Conservation (phyloP, 2,113 vertebrate species). For the Sitta europaea region DNA sequence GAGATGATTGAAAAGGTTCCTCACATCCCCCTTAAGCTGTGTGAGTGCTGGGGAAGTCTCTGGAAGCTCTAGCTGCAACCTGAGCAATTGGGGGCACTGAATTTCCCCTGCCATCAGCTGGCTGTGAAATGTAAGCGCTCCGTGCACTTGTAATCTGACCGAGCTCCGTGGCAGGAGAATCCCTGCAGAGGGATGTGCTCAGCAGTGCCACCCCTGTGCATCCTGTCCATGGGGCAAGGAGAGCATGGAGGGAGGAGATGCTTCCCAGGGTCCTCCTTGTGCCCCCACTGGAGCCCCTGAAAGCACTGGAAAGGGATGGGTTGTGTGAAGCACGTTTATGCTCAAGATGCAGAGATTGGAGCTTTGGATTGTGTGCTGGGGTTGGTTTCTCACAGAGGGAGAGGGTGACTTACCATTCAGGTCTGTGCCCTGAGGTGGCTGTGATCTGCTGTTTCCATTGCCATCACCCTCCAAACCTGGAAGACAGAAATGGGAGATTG, state of each 20-base stretch:
- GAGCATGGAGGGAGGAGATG: accelerated
- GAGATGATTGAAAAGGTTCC: neutral
- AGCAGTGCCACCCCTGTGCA: neutral
- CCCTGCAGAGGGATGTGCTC: neutral
- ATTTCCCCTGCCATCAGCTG: neutral
- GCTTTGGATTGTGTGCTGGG: neutral
- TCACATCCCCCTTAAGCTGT: neutral
- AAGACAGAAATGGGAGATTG: neutral
- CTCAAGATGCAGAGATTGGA: accelerated
- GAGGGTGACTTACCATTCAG: constrained; percentile 18
- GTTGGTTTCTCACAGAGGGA: neutral
- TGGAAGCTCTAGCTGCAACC: neutral
- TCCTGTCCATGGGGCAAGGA: neutral
- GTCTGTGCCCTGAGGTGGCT: neutral
- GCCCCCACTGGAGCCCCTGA: neutral
- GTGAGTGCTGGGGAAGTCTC: neutral
- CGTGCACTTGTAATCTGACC: accelerated
- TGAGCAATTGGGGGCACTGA: neutral
- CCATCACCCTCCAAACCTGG: constrained; percentile 39
- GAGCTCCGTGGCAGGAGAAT: neutral
- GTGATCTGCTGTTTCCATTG: constrained; percentile 56
- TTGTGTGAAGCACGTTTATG: neutral
- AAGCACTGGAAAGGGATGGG: neutral
- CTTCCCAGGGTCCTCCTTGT: accelerated
- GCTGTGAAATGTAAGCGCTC: neutral